Evolutionary conservation across 2,888 invertebrate genomes (phyloP).

Genomic region (Argynnis bischoffii): DNA sequence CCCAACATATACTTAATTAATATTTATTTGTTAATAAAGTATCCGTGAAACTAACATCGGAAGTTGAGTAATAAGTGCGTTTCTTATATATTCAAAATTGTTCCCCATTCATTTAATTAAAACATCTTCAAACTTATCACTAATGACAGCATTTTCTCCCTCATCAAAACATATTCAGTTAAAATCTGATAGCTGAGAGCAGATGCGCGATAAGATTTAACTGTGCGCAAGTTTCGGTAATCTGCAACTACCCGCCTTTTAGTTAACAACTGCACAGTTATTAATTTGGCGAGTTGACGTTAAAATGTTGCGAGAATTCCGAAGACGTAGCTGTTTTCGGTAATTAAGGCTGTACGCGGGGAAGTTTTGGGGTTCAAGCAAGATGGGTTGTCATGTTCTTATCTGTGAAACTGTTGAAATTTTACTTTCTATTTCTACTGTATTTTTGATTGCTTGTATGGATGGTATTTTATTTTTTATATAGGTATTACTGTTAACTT

Average conservation of each 20-base stretch:
- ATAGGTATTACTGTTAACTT: no score
- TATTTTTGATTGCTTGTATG: background rate
- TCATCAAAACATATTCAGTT: slow-evolving; percentile 8
- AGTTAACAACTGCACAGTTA: slow-evolving; percentile 29
- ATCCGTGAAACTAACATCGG: no score
- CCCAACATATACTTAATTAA: no score
- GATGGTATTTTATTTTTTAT: background rate
- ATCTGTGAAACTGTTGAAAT: background rate
- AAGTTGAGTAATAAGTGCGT: no score
- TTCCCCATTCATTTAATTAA: background rate
- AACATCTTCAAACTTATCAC: background rate
- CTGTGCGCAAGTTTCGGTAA: slow-evolving; percentile 23
- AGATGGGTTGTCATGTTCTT: background rate
- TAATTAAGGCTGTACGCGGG: slow-evolving; percentile 21
- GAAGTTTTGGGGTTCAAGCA: slow-evolving; percentile 18
- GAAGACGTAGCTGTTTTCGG: slow-evolving; percentile 24
- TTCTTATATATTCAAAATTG: no score
- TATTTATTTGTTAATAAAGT: no score
- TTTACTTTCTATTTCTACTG: background rate
- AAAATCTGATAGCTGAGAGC: background rate
- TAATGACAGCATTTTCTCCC: slow-evolving; percentile 5
- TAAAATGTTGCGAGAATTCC: slow-evolving; percentile 26
- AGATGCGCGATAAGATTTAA: background rate
- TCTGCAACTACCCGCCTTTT: slow-evolving; percentile 26
- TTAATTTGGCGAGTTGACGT: slow-evolving; percentile 30